Base-by-base conservation (phyloP, 2,113 vertebrate species). In the Syrrhaptes paradoxus region DNA sequence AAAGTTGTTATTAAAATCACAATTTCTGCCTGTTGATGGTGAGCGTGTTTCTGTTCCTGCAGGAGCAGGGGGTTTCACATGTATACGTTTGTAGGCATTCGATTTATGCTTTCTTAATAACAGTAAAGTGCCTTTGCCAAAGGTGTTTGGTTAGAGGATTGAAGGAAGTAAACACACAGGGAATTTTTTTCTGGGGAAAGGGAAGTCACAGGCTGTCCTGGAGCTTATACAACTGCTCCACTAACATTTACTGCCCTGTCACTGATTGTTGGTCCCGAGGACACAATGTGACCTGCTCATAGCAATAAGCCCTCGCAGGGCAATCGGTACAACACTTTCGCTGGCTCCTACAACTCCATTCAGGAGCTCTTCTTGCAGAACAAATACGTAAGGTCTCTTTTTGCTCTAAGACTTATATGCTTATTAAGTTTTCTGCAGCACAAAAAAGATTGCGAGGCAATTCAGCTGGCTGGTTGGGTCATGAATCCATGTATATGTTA, bases 401-500 rank as follows among this genome's bases (percentile, higher is more conserved):
- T 78, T 70, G 45, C 92, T 87, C 65, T 31, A 15, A 92, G 95
- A 92, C 61, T 93, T 73, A 65, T 2, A 68, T 0, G 31, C 79
- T 96, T 84, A 67, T 93, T 92, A 81, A 68, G 92, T 45, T 92
- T 90, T 93, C 77, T 90, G 65, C 73, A 72, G 68, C 1, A 6
- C 88, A 78, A 87, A 82, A 95, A 93, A 78, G 65, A 94, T 95
- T 78, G 95, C 41, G n/a, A 78, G 41, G 90, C 79, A 73, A 68
- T 93, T 92, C 90, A 72, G 76, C 73, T 92, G 2, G 1, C 88
- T 72, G 65, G 89, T 34, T 86, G 9, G 68, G 85, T 81, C 88
- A 90, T 92, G 92, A 93, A 95, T 95, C 79, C 80, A 49, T 68
- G 88, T 36, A 21, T 85, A 81, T 65, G 90, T 95, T 95, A 83